phyloP scores from a whole-genome alignment of 2,797 vertebrate species.

The Aythya fuligula region DNA sequence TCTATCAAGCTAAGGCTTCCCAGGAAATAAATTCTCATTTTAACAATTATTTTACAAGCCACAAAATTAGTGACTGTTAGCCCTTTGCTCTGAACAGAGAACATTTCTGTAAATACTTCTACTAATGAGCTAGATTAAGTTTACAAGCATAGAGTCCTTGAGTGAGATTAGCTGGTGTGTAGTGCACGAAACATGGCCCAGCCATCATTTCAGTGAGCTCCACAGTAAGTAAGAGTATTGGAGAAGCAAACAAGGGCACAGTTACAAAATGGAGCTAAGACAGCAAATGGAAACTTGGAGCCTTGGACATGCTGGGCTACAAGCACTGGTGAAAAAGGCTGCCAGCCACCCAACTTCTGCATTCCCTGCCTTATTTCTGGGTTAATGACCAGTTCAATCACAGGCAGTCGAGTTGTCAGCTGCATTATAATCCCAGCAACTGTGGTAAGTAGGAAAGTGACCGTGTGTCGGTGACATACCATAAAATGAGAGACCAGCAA shows the following conservation, averaged over 20 bases:
- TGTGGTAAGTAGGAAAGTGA: background rate
- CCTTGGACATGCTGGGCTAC: background rate
- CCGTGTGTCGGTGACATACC: background rate
- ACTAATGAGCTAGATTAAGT: background rate
- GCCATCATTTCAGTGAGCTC: background rate
- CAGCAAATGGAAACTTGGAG: background rate
- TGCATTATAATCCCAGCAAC: background rate
- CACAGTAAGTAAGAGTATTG: background rate
- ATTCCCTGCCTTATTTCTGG: background rate
- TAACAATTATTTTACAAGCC: background rate
- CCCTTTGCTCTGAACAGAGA: background rate
- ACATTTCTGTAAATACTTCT: background rate
- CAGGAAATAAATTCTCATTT: slow-evolving; percentile 26
- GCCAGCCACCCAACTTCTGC: background rate
- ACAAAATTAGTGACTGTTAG: background rate
- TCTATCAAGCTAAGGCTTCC: background rate
- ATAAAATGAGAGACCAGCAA: background rate
- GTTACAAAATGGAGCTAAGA: background rate
- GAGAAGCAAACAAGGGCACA: background rate
- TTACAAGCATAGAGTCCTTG: background rate
- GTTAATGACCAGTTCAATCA: background rate
- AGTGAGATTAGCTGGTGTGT: background rate
- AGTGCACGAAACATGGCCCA: background rate
- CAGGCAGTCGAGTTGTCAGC: background rate
- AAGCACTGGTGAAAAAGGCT: background rate